These are phyloP conservation scores for Sarcophilus harrisii DNA, from an alignment of 2,797 vertebrate genomes.

Conservation along the genomic window DNA sequence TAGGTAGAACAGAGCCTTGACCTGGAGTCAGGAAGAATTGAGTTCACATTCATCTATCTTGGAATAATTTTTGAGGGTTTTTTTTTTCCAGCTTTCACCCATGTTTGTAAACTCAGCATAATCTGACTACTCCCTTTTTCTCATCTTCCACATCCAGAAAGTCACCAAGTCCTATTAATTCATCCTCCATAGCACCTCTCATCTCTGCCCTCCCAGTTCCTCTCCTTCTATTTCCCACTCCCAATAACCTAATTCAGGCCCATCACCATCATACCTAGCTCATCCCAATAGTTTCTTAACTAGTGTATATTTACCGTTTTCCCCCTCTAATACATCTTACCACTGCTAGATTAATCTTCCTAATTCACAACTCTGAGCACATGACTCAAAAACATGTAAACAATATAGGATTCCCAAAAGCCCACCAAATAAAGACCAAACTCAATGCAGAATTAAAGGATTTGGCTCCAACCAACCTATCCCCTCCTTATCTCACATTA, in stretches of 20 bases:
- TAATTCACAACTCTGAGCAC: not conserved
- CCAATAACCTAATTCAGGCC: not conserved
- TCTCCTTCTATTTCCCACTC: not conserved
- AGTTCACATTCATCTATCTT: not conserved
- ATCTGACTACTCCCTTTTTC: not conserved
- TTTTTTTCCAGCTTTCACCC: slow-evolving; percentile 21
- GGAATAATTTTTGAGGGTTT: slow-evolving; percentile 12
- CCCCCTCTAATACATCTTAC: not conserved
- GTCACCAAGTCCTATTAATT: not conserved
- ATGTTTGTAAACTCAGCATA: not conserved
- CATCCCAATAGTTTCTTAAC: not conserved
- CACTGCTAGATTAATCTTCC: not conserved
- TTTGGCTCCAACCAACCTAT: not conserved
- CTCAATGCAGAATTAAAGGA: not conserved
- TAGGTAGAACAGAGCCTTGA: not conserved
- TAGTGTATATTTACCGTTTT: not conserved
- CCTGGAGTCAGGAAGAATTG: not conserved
- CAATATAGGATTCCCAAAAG: not conserved
- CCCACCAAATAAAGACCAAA: not conserved
- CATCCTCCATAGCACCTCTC: not conserved
- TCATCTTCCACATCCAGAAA: not conserved
- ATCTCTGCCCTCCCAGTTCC: not conserved
- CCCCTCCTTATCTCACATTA: not conserved
- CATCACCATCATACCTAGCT: not conserved
- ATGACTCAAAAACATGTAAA: not conserved